A percentile compares a stretch with the other conserved stretches of the same genome.
These are phyloP conservation scores for Gordius sp. DNA, from an alignment of 2,888 invertebrate species.

Conservation along the genomic window DNA sequence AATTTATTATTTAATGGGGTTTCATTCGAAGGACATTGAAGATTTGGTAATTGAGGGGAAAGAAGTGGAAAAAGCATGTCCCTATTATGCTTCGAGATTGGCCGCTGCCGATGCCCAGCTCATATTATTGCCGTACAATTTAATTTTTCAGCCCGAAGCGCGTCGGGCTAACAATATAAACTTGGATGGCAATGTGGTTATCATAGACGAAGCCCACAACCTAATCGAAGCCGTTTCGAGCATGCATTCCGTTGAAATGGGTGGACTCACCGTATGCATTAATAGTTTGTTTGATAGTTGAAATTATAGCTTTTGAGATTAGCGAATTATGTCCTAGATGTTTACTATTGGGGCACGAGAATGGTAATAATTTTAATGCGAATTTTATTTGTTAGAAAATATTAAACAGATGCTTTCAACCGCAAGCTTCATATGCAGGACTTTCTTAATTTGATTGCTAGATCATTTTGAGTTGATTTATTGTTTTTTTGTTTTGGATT, in stretches of 20 bases:
- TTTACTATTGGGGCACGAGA: no score
- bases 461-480: no score
- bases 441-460: no score
- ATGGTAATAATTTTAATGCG: no score
- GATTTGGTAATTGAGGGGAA: slow-evolving; percentile 34
- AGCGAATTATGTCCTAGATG: no score
- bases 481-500: no score
- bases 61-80: slow-evolving; percentile 46
- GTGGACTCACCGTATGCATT: no score
- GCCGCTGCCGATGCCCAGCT: slow-evolving; percentile 54
- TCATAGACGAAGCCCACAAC: slow-evolving; percentile 84
- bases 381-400: no score
- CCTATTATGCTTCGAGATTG: slow-evolving; percentile 64
- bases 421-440: no score
- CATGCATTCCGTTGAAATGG: slow-evolving; percentile 52
- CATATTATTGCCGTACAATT: slow-evolving; percentile 35
- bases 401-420: no score
- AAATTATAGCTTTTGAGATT: no score
- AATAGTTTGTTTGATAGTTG: no score
- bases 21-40: slow-evolving; percentile 1
- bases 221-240: slow-evolving; percentile 60
- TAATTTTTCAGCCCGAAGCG: slow-evolving; percentile 49
- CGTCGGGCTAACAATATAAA: slow-evolving; percentile 42
- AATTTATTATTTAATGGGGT: neutral
- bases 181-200: slow-evolving; percentile 47